phyloP scores from a whole-genome alignment of 2,113 vertebrate species.

The Malurus cyaneus region DNA sequence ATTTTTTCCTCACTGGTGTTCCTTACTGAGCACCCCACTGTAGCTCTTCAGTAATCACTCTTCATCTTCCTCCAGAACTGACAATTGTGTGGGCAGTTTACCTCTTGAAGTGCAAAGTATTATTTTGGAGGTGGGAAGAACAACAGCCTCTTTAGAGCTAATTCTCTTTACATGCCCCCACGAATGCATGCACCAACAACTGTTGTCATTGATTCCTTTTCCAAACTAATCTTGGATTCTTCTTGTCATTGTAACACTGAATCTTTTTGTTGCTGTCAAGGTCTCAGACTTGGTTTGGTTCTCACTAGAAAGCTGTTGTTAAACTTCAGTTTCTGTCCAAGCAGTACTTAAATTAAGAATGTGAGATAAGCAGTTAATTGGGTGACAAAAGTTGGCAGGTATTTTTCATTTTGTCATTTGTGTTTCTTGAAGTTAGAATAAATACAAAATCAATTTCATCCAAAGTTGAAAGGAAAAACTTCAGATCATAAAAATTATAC shows the following conservation, averaged over 20 bases:
- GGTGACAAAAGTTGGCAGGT: neutral
- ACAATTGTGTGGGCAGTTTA: conserved; percentile 43
- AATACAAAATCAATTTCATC: neutral
- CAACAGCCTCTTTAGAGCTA: conserved; percentile 30
- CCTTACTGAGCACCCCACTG: neutral
- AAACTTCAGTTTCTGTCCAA: neutral
- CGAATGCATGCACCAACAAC: conserved; percentile 1
- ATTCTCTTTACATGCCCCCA: conserved; percentile 16
- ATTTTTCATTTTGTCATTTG: neutral
- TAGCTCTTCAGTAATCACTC: neutral
- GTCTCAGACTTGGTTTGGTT: neutral
- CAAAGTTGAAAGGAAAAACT: neutral
- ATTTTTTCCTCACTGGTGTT: neutral
- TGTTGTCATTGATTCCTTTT: conserved; percentile 19
- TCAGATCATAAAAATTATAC: neutral
- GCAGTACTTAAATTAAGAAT: neutral
- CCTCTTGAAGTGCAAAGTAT: conserved; percentile 46
- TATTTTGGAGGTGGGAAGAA: conserved; percentile 56
- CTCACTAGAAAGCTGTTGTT: neutral
- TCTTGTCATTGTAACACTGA: neutral
- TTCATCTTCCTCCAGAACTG: conserved; percentile 1
- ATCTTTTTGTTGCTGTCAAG: neutral
- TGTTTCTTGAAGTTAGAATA: neutral
- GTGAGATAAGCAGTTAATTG: neutral
- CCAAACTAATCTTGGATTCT: neutral